These are phyloP conservation scores for Andrena haemorrhoa DNA, from an alignment of 2,888 invertebrate species.

Conservation along the genomic window DNA sequence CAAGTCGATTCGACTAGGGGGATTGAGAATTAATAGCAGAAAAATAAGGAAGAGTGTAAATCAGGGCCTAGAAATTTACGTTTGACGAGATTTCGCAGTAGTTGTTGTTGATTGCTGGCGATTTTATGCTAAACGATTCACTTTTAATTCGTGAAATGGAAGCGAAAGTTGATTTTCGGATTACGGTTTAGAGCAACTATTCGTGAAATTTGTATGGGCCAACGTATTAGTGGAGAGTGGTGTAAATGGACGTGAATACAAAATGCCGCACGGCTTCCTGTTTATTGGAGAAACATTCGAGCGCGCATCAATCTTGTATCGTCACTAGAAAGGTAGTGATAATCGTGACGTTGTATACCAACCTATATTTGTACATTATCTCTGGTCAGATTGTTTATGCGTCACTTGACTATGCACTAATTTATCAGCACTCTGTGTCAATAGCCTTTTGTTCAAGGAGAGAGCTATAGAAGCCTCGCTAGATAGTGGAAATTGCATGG, in stretches of 20 bases:
- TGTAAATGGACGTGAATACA: not conserved
- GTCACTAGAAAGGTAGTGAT: conserved; percentile 17
- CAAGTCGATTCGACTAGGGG: no score
- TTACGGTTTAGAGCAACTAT: no score
- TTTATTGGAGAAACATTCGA: not conserved
- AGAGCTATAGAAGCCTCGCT: conserved; percentile 20
- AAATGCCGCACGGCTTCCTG: not conserved
- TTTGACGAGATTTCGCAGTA: no score
- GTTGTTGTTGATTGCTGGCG: no score
- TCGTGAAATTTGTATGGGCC: no score
- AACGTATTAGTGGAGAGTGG: not conserved
- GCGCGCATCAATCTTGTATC: conserved; percentile 10
- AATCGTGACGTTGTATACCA: conserved; percentile 28
- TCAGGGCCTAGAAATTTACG: no score
- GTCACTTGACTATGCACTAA: conserved; percentile 39
- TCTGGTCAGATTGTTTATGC: conserved; percentile 36
- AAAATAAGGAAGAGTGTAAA: no score
- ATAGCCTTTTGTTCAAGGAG: conserved; percentile 36
- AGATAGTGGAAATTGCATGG: conserved; percentile 18
- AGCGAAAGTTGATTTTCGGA: no score
- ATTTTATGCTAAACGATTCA: no score
- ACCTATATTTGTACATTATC: conserved; percentile 40
- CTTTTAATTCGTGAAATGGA: no score
- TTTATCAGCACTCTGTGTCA: conserved; percentile 45
- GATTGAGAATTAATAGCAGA: no score